A percentile compares a stretch with the other conserved stretches of the same genome.
Evolutionary conservation across 2,113 vertebrate genomes (phyloP).

Genomic region (Cariama cristata): DNA sequence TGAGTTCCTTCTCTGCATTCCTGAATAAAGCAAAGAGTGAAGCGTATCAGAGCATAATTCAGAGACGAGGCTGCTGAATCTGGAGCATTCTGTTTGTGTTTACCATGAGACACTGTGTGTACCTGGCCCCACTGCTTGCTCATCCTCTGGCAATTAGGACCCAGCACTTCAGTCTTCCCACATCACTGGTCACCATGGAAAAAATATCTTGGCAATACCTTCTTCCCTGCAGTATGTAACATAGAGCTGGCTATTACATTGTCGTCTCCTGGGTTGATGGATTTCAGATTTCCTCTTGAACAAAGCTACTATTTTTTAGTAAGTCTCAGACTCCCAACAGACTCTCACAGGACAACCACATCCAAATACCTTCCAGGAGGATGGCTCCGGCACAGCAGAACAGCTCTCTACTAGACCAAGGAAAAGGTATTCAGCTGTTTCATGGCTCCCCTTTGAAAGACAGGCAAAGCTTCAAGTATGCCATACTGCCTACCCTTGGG

Average conservation of each 20-base stretch:
- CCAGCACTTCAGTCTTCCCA: not conserved
- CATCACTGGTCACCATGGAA: not conserved
- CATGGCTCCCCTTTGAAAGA: not conserved
- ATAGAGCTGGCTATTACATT: not conserved
- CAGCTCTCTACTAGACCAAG: not conserved
- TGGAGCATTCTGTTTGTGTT: not conserved
- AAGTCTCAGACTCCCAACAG: not conserved
- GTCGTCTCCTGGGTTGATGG: not conserved
- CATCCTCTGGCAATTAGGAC: not conserved
- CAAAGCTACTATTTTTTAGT: not conserved
- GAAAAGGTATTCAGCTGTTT: not conserved
- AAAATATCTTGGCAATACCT: not conserved
- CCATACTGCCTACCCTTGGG: not conserved
- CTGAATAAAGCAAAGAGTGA: not conserved
- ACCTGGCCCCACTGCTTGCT: not conserved
- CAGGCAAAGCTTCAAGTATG: not conserved
- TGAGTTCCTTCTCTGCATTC: not conserved
- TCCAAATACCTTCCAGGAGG: not conserved
- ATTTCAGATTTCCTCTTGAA: not conserved
- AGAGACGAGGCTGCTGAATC: not conserved
- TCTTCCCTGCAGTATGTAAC: not conserved
- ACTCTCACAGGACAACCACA: not conserved
- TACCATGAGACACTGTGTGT: not conserved
- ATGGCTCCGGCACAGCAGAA: not conserved
- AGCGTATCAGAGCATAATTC: not conserved